Conservation (phyloP, 2,113 vertebrate species). For the Ammodytes dubius region DNA sequence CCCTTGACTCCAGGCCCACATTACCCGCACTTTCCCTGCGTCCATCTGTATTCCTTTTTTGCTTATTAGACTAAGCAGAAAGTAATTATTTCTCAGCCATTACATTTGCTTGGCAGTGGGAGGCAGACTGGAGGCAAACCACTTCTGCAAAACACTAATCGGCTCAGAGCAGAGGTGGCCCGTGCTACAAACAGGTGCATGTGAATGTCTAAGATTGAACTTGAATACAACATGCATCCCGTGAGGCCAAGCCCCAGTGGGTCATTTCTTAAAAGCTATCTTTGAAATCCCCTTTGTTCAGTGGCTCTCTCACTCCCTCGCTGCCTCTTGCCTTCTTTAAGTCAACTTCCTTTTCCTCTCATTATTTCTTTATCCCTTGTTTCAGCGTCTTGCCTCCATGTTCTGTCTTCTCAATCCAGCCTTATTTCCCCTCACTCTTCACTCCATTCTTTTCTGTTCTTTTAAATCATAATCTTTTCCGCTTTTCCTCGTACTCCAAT, state of each 20-base stretch:
- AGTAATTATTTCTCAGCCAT: slow-evolving; percentile 76
- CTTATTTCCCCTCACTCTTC: slow-evolving; percentile 39
- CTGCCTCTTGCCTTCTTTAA: slow-evolving; percentile 5
- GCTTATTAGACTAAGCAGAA: slow-evolving; percentile 68
- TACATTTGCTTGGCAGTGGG: slow-evolving; percentile 65
- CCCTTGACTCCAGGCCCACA: slow-evolving; percentile 64
- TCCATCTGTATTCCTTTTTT: slow-evolving; percentile 62
- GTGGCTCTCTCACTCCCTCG: slow-evolving; percentile 11
- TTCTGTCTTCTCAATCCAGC: slow-evolving; percentile 26
- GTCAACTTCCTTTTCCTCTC: slow-evolving; percentile 1
- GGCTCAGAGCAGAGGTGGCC: slow-evolving; percentile 44
- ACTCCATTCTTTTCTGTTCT: slow-evolving; percentile 25
- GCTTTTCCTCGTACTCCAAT: slow-evolving; percentile 31
- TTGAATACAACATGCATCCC: slow-evolving; percentile 33
- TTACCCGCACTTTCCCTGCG: slow-evolving; percentile 48
- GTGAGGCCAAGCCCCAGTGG: not conserved
- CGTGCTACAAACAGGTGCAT: slow-evolving; percentile 32
- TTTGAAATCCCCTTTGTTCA: slow-evolving; percentile 29
- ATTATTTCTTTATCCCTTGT: slow-evolving; percentile 45
- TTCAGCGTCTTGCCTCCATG: slow-evolving; percentile 2
- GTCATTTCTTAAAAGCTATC: slow-evolving; percentile 42
- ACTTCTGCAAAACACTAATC: slow-evolving; percentile 60
- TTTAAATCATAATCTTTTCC: slow-evolving; percentile 18
- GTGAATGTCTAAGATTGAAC: slow-evolving; percentile 44
- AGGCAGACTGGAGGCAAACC: slow-evolving; percentile 62